Evolutionary conservation across 2,797 vertebrate genomes (phyloP).

Genomic region (Pangasius macronema): DNA sequence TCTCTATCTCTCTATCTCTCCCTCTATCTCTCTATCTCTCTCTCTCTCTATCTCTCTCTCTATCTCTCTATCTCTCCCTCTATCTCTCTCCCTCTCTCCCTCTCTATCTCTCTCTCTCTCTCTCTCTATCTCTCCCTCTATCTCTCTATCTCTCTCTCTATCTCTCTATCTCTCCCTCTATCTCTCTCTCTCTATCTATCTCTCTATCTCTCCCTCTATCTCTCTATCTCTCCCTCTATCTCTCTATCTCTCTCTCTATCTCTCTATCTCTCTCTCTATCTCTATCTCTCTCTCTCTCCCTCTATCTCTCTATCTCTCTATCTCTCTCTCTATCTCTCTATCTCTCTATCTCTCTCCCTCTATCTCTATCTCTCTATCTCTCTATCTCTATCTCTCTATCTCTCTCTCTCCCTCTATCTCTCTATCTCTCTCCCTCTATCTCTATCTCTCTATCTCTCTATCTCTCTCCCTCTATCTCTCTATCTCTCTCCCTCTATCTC

Average conservation of each 20-base stretch:
- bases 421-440: not conserved
- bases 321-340: not conserved
- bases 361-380: not conserved
- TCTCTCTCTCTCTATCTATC: not conserved
- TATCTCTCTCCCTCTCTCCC: too few relatives aligned
- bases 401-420: too few relatives aligned
- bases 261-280: not conserved
- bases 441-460: not conserved
- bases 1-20: not conserved
- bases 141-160: not conserved
- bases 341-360: not conserved
- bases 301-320: not conserved
- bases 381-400: not conserved
- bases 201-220: not conserved
- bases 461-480: not conserved
- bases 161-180: not conserved
- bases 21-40: not conserved
- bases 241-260: not conserved
- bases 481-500: not conserved
- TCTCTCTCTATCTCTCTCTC: too few relatives aligned
- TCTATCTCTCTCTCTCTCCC: too few relatives aligned
- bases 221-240: not conserved
- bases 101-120: too few relatives aligned
- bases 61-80: not conserved
- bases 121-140: too few relatives aligned